phyloP scores from a whole-genome alignment of 2,888 invertebrate genomes.

The Caenorhabditis drosophilae region DNA sequence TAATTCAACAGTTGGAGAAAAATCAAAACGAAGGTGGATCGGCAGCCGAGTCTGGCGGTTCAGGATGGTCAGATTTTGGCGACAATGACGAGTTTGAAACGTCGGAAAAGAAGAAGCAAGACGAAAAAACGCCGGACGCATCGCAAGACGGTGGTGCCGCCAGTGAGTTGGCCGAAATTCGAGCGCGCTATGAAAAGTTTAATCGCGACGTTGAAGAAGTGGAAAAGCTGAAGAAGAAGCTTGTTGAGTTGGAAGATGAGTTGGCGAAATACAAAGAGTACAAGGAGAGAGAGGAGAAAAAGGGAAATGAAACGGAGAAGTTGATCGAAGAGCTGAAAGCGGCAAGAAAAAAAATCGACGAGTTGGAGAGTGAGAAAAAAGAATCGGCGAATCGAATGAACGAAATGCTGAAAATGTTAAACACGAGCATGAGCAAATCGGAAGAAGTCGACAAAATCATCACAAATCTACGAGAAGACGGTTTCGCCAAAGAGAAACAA shows the following conservation, averaged over 20 bases:
- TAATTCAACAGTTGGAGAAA: slow-evolving; percentile 12
- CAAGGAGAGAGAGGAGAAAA: slow-evolving; percentile 18
- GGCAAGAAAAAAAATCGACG: slow-evolving; percentile 18
- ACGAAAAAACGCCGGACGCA: slow-evolving; percentile 27
- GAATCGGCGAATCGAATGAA: slow-evolving; percentile 24
- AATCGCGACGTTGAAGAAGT: slow-evolving; percentile 32
- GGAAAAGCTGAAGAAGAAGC: slow-evolving; percentile 21
- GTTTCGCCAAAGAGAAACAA: slow-evolving; percentile 20
- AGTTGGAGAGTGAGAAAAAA: slow-evolving; percentile 31
- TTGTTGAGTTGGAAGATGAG: slow-evolving; percentile 23
- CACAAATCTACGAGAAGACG: slow-evolving; percentile 24
- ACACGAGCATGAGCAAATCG: slow-evolving; percentile 13
- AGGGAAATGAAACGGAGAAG: slow-evolving; percentile 14
- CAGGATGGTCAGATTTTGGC: slow-evolving; percentile 53
- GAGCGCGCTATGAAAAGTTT: slow-evolving; percentile 15
- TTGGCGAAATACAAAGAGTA: slow-evolving; percentile 11
- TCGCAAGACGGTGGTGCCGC: slow-evolving; percentile 6
- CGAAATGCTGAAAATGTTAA: slow-evolving; percentile 25
- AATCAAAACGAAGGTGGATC: slow-evolving; percentile 15
- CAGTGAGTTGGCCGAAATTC: too few relatives aligned
- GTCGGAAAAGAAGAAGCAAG: slow-evolving; percentile 16
- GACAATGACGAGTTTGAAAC: slow-evolving; percentile 33
- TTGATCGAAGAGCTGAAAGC: slow-evolving; percentile 2
- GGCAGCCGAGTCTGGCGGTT: slow-evolving; percentile 43
- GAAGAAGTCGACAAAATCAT: slow-evolving; percentile 20